Percentiles rank a stretch among this genome's conserved stretches.
Evolutionary conservation across 2,113 vertebrate species (phyloP).

Genomic region (Menura novaehollandiae): DNA sequence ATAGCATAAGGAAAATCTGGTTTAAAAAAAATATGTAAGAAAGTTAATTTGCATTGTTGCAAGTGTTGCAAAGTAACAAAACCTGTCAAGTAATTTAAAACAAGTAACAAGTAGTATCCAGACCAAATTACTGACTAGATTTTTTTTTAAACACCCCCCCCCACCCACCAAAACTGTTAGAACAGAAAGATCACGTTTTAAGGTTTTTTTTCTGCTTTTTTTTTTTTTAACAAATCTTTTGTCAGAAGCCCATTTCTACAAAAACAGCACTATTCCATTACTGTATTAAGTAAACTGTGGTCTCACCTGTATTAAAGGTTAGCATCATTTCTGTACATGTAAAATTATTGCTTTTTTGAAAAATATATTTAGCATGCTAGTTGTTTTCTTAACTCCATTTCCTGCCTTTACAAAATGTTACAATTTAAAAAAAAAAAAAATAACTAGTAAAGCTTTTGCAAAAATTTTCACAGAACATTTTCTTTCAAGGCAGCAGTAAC

Average conservation of each 20-base stretch:
- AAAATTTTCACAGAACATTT: conserved; percentile 82
- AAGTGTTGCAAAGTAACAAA: conserved; percentile 61
- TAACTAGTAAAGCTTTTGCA: conserved; percentile 84
- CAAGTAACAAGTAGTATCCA: conserved; percentile 70
- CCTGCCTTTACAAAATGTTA: conserved; percentile 84
- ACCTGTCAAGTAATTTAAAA: conserved; percentile 72
- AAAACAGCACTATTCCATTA: conserved; percentile 69
- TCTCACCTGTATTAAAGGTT: conserved; percentile 79
- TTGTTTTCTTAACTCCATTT: conserved; percentile 68
- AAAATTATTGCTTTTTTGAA: conserved; percentile 86
- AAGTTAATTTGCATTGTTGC: conserved; percentile 69
- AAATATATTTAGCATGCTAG: conserved; percentile 85
- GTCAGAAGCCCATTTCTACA: conserved; percentile 76
- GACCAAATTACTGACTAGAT: conserved; percentile 64
- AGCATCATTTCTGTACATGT: conserved; percentile 81
- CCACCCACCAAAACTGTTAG: conserved; percentile 44
- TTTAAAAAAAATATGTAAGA: conserved; percentile 27
- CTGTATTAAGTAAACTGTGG: conserved; percentile 74
- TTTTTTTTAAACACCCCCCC: neutral
- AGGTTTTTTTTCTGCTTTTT: conserved; percentile 11
- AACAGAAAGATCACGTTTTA: conserved; percentile 74
- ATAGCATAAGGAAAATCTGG: conserved; percentile 40
- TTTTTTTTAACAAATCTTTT: conserved; percentile 69
- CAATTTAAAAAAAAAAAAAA: conserved; percentile 68
- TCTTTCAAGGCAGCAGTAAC: conserved; percentile 84